A percentile compares a stretch with the other conserved stretches of the same genome.
These are phyloP conservation scores for Brachionus sp. DNA, from an alignment of 1,140 invertebrate species.

Conservation along the genomic window DNA sequence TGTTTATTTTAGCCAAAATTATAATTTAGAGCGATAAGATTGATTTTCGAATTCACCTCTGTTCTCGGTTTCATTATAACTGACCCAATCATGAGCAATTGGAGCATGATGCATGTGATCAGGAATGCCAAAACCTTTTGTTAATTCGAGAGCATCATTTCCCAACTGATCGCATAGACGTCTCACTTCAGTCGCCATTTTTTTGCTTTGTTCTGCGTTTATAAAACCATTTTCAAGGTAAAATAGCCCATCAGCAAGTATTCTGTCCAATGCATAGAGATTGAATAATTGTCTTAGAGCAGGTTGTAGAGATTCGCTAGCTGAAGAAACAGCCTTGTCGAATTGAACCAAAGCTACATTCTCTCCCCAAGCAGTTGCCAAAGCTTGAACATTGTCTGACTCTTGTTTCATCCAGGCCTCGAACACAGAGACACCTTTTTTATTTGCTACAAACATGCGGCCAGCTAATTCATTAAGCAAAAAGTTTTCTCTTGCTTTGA, in stretches of 20 bases:
- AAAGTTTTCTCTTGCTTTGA: slow-evolving; percentile 50
- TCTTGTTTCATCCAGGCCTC: slow-evolving; percentile 54
- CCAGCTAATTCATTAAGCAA: slow-evolving; percentile 49
- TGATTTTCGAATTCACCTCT: slow-evolving; percentile 50
- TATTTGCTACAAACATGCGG: slow-evolving; percentile 50
- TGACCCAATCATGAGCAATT: slow-evolving; percentile 54
- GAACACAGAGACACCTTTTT: slow-evolving; percentile 49
- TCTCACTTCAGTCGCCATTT: slow-evolving; percentile 43
- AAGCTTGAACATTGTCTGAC: slow-evolving; percentile 52
- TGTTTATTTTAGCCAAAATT: not conserved
- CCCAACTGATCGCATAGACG: slow-evolving; percentile 50
- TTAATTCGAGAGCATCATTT: slow-evolving; percentile 50
- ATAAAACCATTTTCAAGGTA: slow-evolving; percentile 49
- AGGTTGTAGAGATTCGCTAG: slow-evolving; percentile 47
- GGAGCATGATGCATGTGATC: slow-evolving; percentile 53
- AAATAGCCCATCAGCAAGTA: slow-evolving; percentile 50
- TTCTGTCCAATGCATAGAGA: slow-evolving; percentile 49
- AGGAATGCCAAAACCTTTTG: slow-evolving; percentile 53
- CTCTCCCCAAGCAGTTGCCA: slow-evolving; percentile 52
- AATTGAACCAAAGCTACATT: slow-evolving; percentile 52
- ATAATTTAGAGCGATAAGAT: not conserved
- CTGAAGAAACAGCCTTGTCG: slow-evolving; percentile 47
- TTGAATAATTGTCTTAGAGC: slow-evolving; percentile 50
- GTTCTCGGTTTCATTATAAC: slow-evolving; percentile 53
- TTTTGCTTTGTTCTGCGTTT: slow-evolving; percentile 22